Conservation (phyloP, 2,113 vertebrate genomes). For the Lasiurus borealis region DNA sequence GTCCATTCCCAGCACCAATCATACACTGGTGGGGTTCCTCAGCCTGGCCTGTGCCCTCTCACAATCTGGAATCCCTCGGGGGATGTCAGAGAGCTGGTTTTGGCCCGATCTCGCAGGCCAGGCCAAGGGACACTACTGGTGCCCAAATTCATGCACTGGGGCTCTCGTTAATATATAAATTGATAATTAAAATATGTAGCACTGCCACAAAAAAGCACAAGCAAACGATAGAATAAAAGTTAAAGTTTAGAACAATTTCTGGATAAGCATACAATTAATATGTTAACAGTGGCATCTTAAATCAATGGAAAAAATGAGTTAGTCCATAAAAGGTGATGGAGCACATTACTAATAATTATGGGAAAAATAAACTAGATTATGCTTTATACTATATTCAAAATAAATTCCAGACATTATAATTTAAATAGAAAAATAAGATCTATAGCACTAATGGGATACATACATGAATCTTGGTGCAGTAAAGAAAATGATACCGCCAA, state of each 20-base stretch:
- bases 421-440: not conserved
- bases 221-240: not conserved
- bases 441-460: not conserved
- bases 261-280: not conserved
- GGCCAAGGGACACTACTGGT: too few species aligned
- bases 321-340: not conserved
- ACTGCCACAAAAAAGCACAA: conserved; percentile 48
- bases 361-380: conserved; percentile 24
- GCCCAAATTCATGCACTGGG: too few species aligned
- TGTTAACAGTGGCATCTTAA: conserved; percentile 43
- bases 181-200: not conserved
- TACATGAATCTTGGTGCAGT: not conserved
- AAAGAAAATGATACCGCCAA: not conserved
- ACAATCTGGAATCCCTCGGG: too few species aligned
- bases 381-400: conserved; percentile 32
- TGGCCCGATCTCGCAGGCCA: too few species aligned
- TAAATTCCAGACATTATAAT: conserved; percentile 23
- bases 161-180: conserved; percentile 1
- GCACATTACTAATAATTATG: not conserved
- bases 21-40: too few species aligned
- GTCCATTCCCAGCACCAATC: too few species aligned
- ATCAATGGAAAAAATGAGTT: conserved; percentile 39
- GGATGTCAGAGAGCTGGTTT: too few species aligned
- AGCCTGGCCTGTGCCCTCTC: too few species aligned
- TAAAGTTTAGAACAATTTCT: conserved; percentile 11